Evolutionary conservation across 2,113 vertebrate genomes (phyloP).

Genomic region (Struthidea cinerea): DNA sequence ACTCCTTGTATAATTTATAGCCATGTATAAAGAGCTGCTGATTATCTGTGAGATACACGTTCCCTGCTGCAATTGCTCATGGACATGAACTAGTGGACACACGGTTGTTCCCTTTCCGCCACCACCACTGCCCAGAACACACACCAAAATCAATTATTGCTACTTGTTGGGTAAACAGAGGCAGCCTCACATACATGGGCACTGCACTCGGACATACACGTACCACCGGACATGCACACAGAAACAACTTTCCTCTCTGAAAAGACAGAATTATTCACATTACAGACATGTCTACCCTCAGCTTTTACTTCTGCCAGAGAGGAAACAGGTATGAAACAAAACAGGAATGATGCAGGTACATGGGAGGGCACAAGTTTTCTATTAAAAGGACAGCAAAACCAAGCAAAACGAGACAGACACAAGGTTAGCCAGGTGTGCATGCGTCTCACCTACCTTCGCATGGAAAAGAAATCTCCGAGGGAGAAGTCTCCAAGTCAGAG

Average conservation of each 20-base stretch:
- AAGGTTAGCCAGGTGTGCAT: conserved; percentile 43
- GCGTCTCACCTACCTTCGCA: conserved; percentile 67
- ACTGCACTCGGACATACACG: neutral
- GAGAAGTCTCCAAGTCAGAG: conserved; percentile 59
- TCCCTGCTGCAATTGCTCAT: neutral
- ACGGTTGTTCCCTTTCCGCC: neutral
- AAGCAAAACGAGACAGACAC: neutral
- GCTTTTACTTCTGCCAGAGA: conserved; percentile 8
- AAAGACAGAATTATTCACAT: neutral
- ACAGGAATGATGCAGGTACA: conserved; percentile 15
- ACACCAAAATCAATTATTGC: neutral
- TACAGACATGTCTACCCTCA: conserved; percentile 40
- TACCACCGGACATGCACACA: neutral
- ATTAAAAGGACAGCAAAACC: conserved; percentile 10
- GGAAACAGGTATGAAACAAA: conserved; percentile 45
- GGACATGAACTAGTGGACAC: neutral
- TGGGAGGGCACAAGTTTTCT: neutral
- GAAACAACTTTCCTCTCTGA: conserved; percentile 40
- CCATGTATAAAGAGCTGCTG: neutral
- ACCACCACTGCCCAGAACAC: neutral
- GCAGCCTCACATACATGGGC: neutral
- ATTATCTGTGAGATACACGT: neutral
- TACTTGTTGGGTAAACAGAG: conserved; percentile 43
- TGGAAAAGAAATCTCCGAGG: conserved; percentile 65
- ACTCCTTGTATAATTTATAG: conserved; percentile 8